Evolutionary conservation across 2,797 vertebrate species (phyloP).

Genomic region (Sebastes vulpes): DNA sequence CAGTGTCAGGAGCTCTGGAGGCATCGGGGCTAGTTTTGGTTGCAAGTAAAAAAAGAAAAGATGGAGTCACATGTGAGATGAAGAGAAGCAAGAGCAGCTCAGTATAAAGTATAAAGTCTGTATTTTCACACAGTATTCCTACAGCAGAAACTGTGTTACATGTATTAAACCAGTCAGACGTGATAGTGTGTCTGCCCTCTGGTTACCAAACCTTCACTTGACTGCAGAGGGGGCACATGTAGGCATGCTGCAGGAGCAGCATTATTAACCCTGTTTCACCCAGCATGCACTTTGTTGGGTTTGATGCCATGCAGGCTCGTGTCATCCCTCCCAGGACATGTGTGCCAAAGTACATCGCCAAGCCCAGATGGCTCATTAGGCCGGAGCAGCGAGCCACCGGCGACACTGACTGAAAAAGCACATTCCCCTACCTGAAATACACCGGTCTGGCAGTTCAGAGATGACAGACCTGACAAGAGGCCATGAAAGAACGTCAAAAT

Average conservation of each 20-base stretch:
- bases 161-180: not conserved
- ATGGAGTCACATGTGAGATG: not conserved
- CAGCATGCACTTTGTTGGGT: constrained; percentile 27
- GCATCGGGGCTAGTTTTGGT: not conserved
- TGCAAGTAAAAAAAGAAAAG: not conserved
- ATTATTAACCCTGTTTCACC: constrained; percentile 31
- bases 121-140: not conserved
- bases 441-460: constrained; percentile 14
- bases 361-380: constrained; percentile 69
- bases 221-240: not conserved
- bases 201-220: not conserved
- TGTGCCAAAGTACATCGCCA: constrained; percentile 28
- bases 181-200: not conserved
- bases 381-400: constrained; percentile 35
- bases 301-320: constrained; percentile 10
- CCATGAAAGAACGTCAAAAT: constrained; percentile 30
- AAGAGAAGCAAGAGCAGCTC: no score
- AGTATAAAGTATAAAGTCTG: not conserved
- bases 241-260: not conserved
- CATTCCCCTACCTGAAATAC: constrained; percentile 10
- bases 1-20: not conserved
- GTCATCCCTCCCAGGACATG: constrained; percentile 44
- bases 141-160: not conserved
- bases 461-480: constrained; percentile 39
- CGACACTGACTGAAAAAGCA: not conserved